Percentiles rank a stretch among this genome's conserved stretches.
Evolutionary conservation across 2,113 vertebrate species (phyloP).

Genomic region (Sula dactylatra): DNA sequence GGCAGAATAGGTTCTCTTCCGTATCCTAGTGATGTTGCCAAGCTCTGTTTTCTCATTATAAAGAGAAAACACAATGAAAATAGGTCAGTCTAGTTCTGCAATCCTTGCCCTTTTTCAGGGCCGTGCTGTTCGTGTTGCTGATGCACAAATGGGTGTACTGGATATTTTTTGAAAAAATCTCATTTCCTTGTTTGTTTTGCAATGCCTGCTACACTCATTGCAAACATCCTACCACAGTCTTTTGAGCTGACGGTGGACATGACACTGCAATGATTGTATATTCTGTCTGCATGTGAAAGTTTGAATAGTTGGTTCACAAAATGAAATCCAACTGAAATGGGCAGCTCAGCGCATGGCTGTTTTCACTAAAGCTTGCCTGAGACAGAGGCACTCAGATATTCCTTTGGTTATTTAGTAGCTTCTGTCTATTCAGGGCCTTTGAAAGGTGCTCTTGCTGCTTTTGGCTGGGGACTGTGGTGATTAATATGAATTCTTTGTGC

Average conservation of each 20-base stretch:
- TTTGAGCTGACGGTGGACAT: neutral
- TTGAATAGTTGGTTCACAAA: neutral
- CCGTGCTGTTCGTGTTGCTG: neutral
- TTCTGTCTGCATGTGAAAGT: neutral
- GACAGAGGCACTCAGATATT: neutral
- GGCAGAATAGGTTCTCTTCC: neutral
- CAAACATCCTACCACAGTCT: neutral
- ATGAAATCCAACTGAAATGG: neutral
- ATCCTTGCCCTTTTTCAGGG: neutral
- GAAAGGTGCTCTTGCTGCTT: slow-evolving; percentile 43
- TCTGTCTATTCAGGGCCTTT: slow-evolving; percentile 6
- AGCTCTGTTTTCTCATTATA: neutral
- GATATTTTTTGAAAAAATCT: neutral
- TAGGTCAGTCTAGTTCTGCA: neutral
- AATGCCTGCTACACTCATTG: neutral
- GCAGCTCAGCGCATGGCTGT: neutral
- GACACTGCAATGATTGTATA: neutral
- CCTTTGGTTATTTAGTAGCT: neutral
- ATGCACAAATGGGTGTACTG: neutral
- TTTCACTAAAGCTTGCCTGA: neutral
- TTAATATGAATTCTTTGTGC: slow-evolving; percentile 13
- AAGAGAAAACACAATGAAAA: slow-evolving; percentile 4
- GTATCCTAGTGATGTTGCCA: neutral
- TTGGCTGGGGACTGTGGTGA: neutral
- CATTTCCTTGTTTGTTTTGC: slow-evolving; percentile 18